phyloP scores from a whole-genome alignment of 2,888 invertebrate species.

The Hoplodrina ambigua region DNA sequence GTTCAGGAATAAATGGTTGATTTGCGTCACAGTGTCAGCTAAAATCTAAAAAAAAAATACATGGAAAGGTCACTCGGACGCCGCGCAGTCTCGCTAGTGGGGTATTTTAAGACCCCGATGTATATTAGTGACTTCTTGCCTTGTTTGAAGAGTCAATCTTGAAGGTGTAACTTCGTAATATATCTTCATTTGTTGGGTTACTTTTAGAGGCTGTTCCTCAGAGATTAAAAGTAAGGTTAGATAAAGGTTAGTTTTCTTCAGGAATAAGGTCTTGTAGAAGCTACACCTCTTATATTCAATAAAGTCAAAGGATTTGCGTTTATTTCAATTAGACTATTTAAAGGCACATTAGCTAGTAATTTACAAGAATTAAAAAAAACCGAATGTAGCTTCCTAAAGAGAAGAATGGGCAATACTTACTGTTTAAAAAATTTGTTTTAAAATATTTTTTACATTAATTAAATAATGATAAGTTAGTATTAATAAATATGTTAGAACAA shows the following conservation, averaged over 20 bases:
- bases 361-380: no score
- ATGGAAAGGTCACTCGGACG: slow-evolving; percentile 67
- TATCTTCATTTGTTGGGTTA: slow-evolving; percentile 20
- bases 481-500: no score
- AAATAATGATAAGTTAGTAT: no score
- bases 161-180: neutral
- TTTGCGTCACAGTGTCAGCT: slow-evolving; percentile 60
- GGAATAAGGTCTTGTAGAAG: no score
- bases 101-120: slow-evolving; percentile 51
- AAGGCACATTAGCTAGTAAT: no score
- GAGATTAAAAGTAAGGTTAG: slow-evolving; percentile 29
- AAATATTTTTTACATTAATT: no score
- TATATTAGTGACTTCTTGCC: slow-evolving; percentile 12
- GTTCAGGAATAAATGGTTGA: slow-evolving; percentile 52
- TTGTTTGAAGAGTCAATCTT: slow-evolving; percentile 21
- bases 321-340: no score
- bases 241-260: slow-evolving; percentile 2
- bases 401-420: no score
- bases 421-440: no score
- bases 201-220: slow-evolving; percentile 13
- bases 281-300: no score
- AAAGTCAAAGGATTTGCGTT: no score
- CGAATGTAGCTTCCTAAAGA: no score
- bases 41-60: slow-evolving; percentile 59
- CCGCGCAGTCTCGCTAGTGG: slow-evolving; percentile 68